A percentile compares a stretch with the other conserved stretches of the same genome.
These are phyloP conservation scores for Drosophila oshimai DNA, from an alignment of 1,140 invertebrate species.

Conservation along the genomic window DNA sequence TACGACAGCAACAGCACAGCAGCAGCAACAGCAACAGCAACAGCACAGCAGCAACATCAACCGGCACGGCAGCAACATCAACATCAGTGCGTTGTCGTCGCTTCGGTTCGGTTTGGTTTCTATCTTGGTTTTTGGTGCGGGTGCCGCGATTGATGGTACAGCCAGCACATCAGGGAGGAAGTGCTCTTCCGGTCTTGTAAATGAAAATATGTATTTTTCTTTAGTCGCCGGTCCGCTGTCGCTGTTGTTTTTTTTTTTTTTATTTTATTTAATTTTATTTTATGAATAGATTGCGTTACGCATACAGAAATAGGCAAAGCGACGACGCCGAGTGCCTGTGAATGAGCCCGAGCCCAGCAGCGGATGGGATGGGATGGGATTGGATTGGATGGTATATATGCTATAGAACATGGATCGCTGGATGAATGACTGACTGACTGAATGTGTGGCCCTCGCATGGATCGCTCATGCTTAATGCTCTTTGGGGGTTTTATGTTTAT, in stretches of 20 bases:
- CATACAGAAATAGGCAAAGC: slow-evolving; percentile 68
- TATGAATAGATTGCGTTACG: slow-evolving; percentile 81
- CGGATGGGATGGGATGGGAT: slow-evolving; percentile 36
- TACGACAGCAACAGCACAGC: slow-evolving; percentile 23
- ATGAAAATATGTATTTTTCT: slow-evolving; percentile 75
- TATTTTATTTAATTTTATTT: slow-evolving; percentile 80
- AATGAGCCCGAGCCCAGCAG: slow-evolving; percentile 51
- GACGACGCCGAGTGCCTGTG: slow-evolving; percentile 39
- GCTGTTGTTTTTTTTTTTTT: slow-evolving; percentile 31
- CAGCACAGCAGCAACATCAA: slow-evolving; percentile 1
- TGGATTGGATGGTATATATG: slow-evolving; percentile 15
- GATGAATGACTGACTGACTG: slow-evolving; percentile 46
- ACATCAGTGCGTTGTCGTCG: slow-evolving; percentile 10
- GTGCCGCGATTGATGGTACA: slow-evolving; percentile 52
- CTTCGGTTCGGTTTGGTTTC: not conserved
- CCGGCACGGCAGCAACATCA: too few species aligned
- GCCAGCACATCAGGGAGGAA: slow-evolving; percentile 58
- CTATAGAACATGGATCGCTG: slow-evolving; percentile 32
- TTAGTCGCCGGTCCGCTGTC: slow-evolving; percentile 2
- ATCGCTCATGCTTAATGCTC: slow-evolving; percentile 42
- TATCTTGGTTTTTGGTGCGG: slow-evolving; percentile 49
- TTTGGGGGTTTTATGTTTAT: slow-evolving; percentile 68
- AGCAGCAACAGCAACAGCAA: slow-evolving; percentile 9
- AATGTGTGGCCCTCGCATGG: slow-evolving; percentile 50
- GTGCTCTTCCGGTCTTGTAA: slow-evolving; percentile 80